Percentiles rank a stretch among this genome's conserved stretches.
These are phyloP conservation scores for Temnothorax ravouxi DNA, from an alignment of 2,888 invertebrate species.

Conservation along the genomic window DNA sequence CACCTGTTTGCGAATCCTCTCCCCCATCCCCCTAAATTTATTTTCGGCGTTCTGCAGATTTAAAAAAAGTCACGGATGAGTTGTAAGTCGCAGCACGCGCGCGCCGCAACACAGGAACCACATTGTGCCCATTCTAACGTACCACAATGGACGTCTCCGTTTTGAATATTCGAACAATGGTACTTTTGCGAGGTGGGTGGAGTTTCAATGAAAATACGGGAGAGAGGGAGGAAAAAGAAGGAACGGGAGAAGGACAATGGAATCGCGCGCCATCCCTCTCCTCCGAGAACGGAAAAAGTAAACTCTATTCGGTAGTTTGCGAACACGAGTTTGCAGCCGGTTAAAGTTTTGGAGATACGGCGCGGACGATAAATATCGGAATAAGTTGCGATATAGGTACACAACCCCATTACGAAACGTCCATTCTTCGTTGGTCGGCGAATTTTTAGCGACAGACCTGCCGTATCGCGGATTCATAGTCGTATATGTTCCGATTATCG, in stretches of 20 bases:
- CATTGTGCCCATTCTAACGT: conserved; percentile 73
- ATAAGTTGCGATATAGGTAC: conserved; percentile 28
- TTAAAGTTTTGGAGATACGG: conserved; percentile 23
- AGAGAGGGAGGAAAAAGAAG: neutral
- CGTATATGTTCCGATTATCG: neutral
- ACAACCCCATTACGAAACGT: neutral
- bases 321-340: conserved; percentile 34
- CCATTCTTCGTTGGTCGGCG: neutral
- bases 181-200: conserved; percentile 72
- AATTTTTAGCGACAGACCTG: neutral
- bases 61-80: conserved; percentile 50
- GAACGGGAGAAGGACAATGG: conserved; percentile 62
- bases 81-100: conserved; percentile 69
- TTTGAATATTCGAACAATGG: conserved; percentile 80
- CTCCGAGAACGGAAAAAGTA: conserved; percentile 41
- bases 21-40: neutral
- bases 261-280: conserved; percentile 38
- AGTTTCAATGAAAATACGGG: conserved; percentile 74
- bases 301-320: conserved; percentile 56
- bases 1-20: conserved; percentile 37
- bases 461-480: neutral
- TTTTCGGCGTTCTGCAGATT: conserved; percentile 44
- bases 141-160: conserved; percentile 75
- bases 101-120: conserved; percentile 73
- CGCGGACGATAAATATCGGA: conserved; percentile 37